Conservation (phyloP, 2,797 vertebrate genomes). For the Gymnocypris eckloni region DNA sequence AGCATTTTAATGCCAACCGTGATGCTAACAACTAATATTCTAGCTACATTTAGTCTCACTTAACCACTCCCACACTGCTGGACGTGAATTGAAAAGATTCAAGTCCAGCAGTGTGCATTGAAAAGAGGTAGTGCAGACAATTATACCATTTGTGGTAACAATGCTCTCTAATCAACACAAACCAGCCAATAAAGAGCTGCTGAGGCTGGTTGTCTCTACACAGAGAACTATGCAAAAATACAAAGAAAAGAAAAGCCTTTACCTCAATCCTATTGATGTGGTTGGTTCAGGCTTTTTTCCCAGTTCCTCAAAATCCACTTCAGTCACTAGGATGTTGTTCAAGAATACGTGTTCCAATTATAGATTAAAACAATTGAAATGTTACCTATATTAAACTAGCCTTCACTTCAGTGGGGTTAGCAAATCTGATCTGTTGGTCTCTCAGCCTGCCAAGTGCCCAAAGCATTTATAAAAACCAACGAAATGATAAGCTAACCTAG, state of each 20-base stretch:
- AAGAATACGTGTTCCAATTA: background rate
- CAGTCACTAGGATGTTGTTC: conserved; percentile 66
- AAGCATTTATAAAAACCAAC: too few relatives aligned
- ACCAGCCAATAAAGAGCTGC: conserved; percentile 20
- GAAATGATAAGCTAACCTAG: conserved; percentile 10
- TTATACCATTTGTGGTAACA: background rate
- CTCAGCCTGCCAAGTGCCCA: too few relatives aligned
- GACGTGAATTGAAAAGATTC: background rate
- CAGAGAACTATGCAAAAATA: conserved; percentile 84
- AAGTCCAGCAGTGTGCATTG: background rate
- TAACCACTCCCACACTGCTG: conserved; percentile 1
- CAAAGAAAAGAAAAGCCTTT: conserved; percentile 66
- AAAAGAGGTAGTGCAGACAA: conserved; percentile 10
- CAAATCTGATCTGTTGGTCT: background rate
- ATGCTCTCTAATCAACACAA: conserved; percentile 28
- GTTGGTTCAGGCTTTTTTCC: conserved; percentile 73
- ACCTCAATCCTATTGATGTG: conserved; percentile 79
- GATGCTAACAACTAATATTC: conserved; percentile 4
- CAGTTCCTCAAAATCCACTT: conserved; percentile 56
- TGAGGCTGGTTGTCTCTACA: conserved; percentile 80
- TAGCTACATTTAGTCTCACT: conserved; percentile 4
- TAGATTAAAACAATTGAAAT: background rate
- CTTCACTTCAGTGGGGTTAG: background rate
- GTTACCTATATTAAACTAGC: background rate
- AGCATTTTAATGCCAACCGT: background rate